These are phyloP conservation scores for Oxystoma pomonae DNA, from an alignment of 2,888 invertebrate genomes.

Conservation along the genomic window DNA sequence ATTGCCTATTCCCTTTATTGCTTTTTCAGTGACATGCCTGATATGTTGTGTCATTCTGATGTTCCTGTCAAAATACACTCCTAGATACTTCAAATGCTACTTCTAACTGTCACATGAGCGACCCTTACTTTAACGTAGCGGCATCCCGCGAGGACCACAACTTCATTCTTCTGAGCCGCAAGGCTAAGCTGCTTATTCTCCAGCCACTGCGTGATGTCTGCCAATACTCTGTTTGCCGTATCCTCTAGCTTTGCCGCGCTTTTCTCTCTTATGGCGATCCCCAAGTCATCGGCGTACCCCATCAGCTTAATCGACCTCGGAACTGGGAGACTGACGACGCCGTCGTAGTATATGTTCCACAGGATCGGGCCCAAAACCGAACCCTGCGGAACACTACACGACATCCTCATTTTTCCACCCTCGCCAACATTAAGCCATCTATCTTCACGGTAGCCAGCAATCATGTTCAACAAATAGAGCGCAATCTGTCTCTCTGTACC, in stretches of 20 bases:
- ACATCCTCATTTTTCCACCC: neutral
- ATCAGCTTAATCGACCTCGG: neutral
- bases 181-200: slow-evolving; percentile 8
- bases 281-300: slow-evolving; percentile 10
- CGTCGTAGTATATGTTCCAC: slow-evolving; percentile 12
- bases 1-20: neutral
- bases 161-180: slow-evolving; percentile 17
- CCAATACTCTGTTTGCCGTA: neutral
- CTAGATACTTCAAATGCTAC: slow-evolving; percentile 9
- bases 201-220: slow-evolving; percentile 1
- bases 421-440: neutral
- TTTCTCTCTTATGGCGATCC: slow-evolving; percentile 5
- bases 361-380: slow-evolving; percentile 8
- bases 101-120: neutral
- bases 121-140: slow-evolving; percentile 1
- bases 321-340: neutral
- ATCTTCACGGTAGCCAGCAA: slow-evolving; percentile 17
- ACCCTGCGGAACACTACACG: slow-evolving; percentile 16
- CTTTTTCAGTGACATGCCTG: neutral
- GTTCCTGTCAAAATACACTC: slow-evolving; percentile 2
- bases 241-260: slow-evolving; percentile 1
- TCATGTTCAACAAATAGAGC: slow-evolving; percentile 12
- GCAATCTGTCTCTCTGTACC: slow-evolving; percentile 1
- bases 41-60: slow-evolving; percentile 7
- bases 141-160: slow-evolving; percentile 10